These are phyloP conservation scores for Pachydiplax longipennis DNA, from an alignment of 2,888 invertebrate species.

Conservation along the genomic window DNA sequence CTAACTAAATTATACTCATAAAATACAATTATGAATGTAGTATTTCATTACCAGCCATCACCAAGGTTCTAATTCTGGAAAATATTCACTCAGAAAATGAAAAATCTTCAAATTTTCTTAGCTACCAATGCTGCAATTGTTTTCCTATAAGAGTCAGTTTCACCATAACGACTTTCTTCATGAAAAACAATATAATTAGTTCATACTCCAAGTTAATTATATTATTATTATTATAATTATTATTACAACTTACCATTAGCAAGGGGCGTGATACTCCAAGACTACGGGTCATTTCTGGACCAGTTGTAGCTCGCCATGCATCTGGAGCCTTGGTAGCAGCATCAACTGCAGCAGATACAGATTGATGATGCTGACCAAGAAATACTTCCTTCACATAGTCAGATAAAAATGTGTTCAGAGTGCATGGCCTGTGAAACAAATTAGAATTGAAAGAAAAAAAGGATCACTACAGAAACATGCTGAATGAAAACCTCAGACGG, in stretches of 20 bases:
- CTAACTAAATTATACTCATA: too few relatives aligned
- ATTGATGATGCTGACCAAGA: constrained; percentile 76
- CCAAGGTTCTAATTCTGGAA: too few relatives aligned
- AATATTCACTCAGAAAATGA: too few relatives aligned
- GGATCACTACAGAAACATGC: neutral
- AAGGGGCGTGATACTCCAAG: constrained; percentile 71
- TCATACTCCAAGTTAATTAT: too few relatives aligned
- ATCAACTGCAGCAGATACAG: constrained; percentile 72
- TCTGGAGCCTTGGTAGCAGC: constrained; percentile 75
- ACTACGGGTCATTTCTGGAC: constrained; percentile 72
- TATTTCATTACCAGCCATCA: too few relatives aligned
- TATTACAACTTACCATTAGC: constrained; percentile 62
- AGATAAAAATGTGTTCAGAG: constrained; percentile 82
- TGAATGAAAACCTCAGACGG: constrained; percentile 33
- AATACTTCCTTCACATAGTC: constrained; percentile 89
- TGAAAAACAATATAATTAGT: too few relatives aligned
- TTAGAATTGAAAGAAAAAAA: neutral
- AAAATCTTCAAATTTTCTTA: too few relatives aligned
- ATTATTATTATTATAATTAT: too few relatives aligned
- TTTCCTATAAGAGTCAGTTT: too few relatives aligned
- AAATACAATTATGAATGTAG: too few relatives aligned
- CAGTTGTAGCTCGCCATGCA: constrained; percentile 80
- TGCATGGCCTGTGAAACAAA: constrained; percentile 64
- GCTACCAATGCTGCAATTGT: too few relatives aligned
- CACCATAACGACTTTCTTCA: too few relatives aligned